Conservation (phyloP, 2,888 invertebrate genomes). For the Nudaria mundana region DNA sequence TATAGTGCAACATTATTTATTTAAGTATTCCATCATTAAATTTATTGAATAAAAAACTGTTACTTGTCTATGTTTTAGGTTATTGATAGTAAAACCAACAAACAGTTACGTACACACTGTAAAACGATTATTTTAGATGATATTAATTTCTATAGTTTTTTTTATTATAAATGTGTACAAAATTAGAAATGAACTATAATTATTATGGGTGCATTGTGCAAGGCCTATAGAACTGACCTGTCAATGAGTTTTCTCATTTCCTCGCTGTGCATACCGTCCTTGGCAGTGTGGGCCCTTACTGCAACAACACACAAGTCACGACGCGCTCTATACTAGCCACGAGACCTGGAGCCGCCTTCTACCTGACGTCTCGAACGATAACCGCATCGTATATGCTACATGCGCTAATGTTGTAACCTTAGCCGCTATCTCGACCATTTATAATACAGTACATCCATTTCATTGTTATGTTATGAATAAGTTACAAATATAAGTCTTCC, state of each 20-base stretch:
- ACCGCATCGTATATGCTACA: conserved; percentile 27
- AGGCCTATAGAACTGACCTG: conserved; percentile 87
- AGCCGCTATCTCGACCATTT: too few relatives aligned
- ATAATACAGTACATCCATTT: too few relatives aligned
- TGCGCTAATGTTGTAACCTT: background rate
- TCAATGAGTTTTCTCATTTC: conserved; percentile 98
- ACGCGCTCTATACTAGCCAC: conserved; percentile 74
- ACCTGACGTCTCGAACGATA: conserved; percentile 51
- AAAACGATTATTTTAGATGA: conserved; percentile 2
- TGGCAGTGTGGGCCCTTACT: conserved; percentile 86
- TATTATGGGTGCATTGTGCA: conserved; percentile 31
- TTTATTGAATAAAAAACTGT: conserved; percentile 6
- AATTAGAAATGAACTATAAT: conserved; percentile 12
- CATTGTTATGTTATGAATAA: too few relatives aligned
- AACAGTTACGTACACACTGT: conserved; percentile 7
- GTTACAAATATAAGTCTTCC: too few relatives aligned
- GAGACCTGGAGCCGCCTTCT: conserved; percentile 59
- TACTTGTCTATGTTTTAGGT: background rate
- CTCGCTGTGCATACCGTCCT: conserved; percentile 97
- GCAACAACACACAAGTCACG: conserved; percentile 81
- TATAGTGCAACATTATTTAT: conserved; percentile 12
- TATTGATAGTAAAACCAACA: background rate
- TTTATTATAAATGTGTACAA: conserved; percentile 17
- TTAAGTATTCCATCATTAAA: conserved; percentile 7
- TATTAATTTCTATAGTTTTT: conserved; percentile 4